phyloP scores from a whole-genome alignment of 2,113 vertebrate genomes.

The Cyprinodon variegatus region DNA sequence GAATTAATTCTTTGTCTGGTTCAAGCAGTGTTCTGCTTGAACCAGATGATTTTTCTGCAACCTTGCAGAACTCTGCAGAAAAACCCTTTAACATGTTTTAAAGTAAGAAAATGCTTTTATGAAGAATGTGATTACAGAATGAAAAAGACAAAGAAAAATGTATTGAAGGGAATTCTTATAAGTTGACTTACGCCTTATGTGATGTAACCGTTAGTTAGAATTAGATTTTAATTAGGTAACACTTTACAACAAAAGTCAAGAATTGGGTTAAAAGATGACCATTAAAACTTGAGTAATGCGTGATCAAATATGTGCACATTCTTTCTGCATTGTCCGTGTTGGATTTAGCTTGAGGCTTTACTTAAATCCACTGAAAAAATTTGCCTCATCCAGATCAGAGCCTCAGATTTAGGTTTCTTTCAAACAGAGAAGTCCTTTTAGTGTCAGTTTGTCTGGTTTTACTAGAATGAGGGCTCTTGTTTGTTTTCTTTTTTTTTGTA shows the following conservation, averaged over 20 bases:
- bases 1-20: too few relatives aligned
- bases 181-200: neutral
- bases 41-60: neutral
- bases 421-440: neutral
- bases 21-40: neutral
- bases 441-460: neutral
- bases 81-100: neutral
- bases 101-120: neutral
- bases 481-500: neutral
- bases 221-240: neutral
- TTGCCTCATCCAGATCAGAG: conserved; percentile 6
- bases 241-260: neutral
- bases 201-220: neutral
- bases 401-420: neutral
- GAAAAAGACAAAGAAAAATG: neutral
- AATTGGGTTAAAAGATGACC: neutral
- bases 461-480: neutral
- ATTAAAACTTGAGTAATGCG: neutral
- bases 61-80: neutral
- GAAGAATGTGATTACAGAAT: neutral
- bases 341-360: neutral
- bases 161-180: neutral
- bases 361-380: neutral
- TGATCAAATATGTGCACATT: conserved; percentile 1
- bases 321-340: conserved; percentile 9